Evolutionary conservation across 1,140 invertebrate species (phyloP).

Genomic region (Drosophila equinoxialis): DNA sequence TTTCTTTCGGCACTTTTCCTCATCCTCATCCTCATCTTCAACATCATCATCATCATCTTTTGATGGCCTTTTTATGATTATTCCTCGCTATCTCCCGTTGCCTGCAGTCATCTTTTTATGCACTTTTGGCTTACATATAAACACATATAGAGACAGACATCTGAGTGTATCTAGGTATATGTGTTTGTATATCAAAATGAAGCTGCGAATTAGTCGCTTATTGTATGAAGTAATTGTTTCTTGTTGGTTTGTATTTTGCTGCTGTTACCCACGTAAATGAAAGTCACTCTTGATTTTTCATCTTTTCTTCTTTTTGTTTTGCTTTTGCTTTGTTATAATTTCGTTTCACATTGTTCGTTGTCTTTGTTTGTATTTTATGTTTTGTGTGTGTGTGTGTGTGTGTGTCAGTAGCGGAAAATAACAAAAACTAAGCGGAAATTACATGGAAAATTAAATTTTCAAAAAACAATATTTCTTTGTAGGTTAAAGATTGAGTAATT

Average conservation of each 20-base stretch:
- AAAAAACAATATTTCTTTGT: constrained; percentile 4
- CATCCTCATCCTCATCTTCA: constrained; percentile 25
- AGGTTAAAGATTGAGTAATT: constrained; percentile 9
- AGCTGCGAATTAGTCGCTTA: constrained; percentile 79
- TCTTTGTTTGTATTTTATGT: constrained; percentile 23
- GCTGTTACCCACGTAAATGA: constrained; percentile 60
- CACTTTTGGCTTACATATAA: constrained; percentile 20
- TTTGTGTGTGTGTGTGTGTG: constrained; percentile 57
- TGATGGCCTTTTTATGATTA: constrained; percentile 75
- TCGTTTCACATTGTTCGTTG: constrained; percentile 36
- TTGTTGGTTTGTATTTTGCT: constrained; percentile 50
- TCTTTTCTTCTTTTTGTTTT: constrained; percentile 41
- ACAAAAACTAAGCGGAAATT: constrained; percentile 66
- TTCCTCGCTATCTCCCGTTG: constrained; percentile 24
- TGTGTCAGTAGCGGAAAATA: constrained; percentile 61
- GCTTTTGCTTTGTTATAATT: constrained; percentile 67
- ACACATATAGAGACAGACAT: neutral
- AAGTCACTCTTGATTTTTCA: constrained; percentile 68
- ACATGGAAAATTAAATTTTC: constrained; percentile 50
- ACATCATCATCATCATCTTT: constrained; percentile 7
- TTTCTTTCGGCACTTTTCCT: constrained; percentile 66
- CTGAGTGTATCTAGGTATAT: neutral
- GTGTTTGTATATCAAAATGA: constrained; percentile 29
- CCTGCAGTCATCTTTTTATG: constrained; percentile 54
- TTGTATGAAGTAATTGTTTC: constrained; percentile 77